A percentile compares a stretch with the other conserved stretches of the same genome.
phyloP scores from a whole-genome alignment of 2,797 vertebrate genomes.

The Cheirogaleus major region DNA sequence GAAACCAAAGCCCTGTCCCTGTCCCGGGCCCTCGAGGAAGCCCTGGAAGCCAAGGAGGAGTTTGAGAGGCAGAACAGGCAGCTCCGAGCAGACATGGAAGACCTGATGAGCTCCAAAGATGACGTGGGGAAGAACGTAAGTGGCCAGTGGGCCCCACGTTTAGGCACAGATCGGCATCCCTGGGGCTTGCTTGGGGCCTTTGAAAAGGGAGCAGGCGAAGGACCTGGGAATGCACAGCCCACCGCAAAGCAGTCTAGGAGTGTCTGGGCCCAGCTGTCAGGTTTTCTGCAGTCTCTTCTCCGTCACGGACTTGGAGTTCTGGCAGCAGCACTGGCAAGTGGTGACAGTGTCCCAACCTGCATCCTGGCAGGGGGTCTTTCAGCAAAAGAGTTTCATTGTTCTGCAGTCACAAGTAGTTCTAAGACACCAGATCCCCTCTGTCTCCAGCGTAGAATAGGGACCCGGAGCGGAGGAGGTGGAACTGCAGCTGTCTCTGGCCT shows the following conservation, averaged over 20 bases:
- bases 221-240: background rate
- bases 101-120: slow-evolving; percentile 92
- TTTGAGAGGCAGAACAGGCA: slow-evolving; percentile 91
- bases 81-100: slow-evolving; percentile 90
- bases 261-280: too few relatives aligned
- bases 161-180: background rate
- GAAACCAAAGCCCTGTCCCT: slow-evolving; percentile 91
- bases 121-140: slow-evolving; percentile 92
- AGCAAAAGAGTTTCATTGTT: background rate
- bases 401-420: background rate
- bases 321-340: background rate
- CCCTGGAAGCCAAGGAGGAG: slow-evolving; percentile 90
- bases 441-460: background rate
- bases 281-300: background rate
- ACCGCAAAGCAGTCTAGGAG: rapidly evolving
- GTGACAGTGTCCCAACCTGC: too few relatives aligned
- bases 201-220: background rate
- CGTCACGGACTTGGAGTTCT: rapidly evolving
- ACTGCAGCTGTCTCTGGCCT: background rate
- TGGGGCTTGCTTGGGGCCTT: rapidly evolving
- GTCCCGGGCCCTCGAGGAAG: slow-evolving; percentile 89
- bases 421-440: background rate
- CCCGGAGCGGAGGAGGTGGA: background rate
- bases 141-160: background rate
- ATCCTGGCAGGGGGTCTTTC: background rate